Percentiles rank a stretch among this genome's conserved stretches.
phyloP scores from a whole-genome alignment of 2,113 vertebrate genomes.

The Rhea americana region DNA sequence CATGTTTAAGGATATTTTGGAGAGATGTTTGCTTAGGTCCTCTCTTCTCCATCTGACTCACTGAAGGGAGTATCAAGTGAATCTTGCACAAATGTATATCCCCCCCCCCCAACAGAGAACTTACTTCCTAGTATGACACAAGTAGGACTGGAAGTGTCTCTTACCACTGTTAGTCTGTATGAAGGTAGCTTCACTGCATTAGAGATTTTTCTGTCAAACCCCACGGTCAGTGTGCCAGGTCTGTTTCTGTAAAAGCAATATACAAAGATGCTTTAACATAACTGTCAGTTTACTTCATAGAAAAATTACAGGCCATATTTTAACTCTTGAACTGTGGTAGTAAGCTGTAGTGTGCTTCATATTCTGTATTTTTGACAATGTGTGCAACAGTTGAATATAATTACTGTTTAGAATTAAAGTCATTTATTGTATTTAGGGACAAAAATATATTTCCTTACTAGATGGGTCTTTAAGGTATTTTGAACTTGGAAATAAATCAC shows the following conservation, averaged over 20 bases:
- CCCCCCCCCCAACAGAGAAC: too few species aligned
- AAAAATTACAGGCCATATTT: background rate
- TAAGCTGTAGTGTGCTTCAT: background rate
- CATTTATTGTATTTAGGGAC: background rate
- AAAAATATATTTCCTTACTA: background rate
- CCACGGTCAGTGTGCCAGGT: background rate
- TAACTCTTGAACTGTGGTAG: background rate
- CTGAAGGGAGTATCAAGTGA: background rate
- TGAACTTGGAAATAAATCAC: background rate
- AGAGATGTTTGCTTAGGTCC: background rate
- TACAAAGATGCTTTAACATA: background rate
- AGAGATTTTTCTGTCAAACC: background rate
- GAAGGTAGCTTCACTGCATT: background rate
- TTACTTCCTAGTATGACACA: background rate
- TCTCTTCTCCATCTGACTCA: too few species aligned
- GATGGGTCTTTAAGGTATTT: background rate
- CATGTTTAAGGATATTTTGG: background rate
- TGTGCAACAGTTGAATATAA: background rate
- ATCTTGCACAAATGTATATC: background rate
- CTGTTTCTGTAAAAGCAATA: background rate
- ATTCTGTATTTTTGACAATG: background rate
- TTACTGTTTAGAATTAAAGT: background rate
- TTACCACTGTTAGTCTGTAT: rapidly evolving
- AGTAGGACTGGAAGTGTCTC: background rate
- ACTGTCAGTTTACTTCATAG: background rate